Conservation (phyloP, 2,888 invertebrate genomes). For the Ceriagrion tenellum region DNA sequence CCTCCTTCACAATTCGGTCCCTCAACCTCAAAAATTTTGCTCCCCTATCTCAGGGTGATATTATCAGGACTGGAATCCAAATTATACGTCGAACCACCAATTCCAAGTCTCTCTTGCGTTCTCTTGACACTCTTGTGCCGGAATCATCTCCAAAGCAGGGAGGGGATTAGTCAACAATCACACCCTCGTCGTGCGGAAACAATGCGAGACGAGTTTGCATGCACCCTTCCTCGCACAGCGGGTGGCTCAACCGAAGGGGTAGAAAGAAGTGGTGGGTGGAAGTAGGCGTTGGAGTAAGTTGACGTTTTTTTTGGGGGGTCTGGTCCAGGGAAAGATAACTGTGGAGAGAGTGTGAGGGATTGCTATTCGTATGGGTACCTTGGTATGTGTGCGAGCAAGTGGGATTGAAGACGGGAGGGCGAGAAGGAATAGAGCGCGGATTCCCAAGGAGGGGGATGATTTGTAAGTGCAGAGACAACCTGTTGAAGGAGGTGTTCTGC, state of each 20-base stretch:
- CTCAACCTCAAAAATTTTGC: no score
- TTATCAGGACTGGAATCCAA: no score
- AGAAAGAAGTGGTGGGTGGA: not conserved
- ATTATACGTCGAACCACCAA: not conserved
- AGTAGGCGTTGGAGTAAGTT: not conserved
- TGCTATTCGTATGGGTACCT: not conserved
- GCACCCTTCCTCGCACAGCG: not conserved
- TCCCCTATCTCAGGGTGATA: no score
- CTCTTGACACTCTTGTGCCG: not conserved
- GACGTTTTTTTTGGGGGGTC: not conserved
- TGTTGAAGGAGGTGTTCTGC: constrained; percentile 48
- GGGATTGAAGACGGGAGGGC: not conserved
- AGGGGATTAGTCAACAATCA: not conserved
- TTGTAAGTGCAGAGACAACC: constrained; percentile 49
- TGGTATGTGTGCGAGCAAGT: not conserved
- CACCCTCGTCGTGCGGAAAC: not conserved
- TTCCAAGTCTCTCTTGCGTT: not conserved
- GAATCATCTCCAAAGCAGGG: not conserved
- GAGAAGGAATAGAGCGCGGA: not conserved
- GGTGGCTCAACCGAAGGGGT: not conserved
- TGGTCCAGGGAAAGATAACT: not conserved
- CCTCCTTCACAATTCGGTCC: no score
- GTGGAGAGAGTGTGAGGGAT: not conserved
- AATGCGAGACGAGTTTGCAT: constrained; percentile 29
- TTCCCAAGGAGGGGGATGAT: not conserved